phyloP scores from a whole-genome alignment of 1,140 invertebrate species.

The Stenopsyche tienmushanensis region DNA sequence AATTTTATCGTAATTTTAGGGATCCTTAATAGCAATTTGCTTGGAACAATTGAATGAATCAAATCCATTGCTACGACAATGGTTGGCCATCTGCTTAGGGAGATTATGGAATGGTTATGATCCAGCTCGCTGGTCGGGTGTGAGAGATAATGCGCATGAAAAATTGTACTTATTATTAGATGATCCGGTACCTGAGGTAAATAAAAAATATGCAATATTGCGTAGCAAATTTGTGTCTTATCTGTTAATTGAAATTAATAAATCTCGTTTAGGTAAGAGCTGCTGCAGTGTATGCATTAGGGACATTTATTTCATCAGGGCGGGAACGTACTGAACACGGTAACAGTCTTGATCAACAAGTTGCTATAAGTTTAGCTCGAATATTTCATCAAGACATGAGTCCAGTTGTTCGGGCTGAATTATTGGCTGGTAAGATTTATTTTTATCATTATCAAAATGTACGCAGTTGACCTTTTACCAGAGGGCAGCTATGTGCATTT shows the following conservation, averaged over 20 bases:
- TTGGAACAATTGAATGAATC: constrained; percentile 71
- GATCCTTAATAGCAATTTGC: constrained; percentile 85
- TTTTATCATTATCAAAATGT: too few relatives aligned
- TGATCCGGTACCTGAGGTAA: constrained; percentile 82
- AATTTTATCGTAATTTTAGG: constrained; percentile 55
- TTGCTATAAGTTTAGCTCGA: constrained; percentile 82
- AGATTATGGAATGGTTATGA: constrained; percentile 92
- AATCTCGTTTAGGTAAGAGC: constrained; percentile 69
- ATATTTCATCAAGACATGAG: constrained; percentile 80
- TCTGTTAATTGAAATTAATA: background rate
- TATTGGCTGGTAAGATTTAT: constrained; percentile 53
- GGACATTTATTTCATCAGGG: constrained; percentile 83
- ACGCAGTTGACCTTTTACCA: too few relatives aligned
- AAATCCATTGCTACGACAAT: constrained; percentile 76
- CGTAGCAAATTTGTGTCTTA: background rate
- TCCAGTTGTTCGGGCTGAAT: constrained; percentile 83
- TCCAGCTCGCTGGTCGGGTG: constrained; percentile 92
- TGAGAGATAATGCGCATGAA: constrained; percentile 93
- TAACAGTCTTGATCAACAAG: constrained; percentile 88
- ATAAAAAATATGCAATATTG: background rate
- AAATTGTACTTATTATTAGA: constrained; percentile 80
- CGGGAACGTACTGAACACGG: constrained; percentile 84
- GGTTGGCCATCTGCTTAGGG: constrained; percentile 92
- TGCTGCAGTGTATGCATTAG: constrained; percentile 87
- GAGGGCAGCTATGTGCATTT: background rate